Conservation (phyloP, 64 coral and sea anemone species). For the Acropora yongei region DNA sequence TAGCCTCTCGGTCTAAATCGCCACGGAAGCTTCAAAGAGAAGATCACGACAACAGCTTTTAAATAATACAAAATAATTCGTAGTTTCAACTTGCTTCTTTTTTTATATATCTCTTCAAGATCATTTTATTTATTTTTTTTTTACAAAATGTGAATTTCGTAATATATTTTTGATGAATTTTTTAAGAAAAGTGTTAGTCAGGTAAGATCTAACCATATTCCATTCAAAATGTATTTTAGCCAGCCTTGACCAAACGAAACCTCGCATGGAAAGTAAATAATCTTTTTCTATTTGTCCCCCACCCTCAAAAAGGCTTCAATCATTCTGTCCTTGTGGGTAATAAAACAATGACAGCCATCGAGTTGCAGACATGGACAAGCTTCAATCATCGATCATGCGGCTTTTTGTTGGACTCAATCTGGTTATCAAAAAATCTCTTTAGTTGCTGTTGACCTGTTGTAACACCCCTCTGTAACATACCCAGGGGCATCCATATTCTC, state of each 20-base stretch:
- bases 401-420: neutral
- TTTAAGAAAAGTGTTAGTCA: too few species aligned
- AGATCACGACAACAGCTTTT: neutral
- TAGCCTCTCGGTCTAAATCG: conserved; percentile 24
- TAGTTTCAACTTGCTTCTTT: neutral
- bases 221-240: too few species aligned
- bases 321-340: neutral
- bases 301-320: neutral
- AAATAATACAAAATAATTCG: neutral
- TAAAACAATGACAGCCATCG: neutral
- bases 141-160: neutral
- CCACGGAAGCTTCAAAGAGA: neutral
- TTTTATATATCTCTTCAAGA: too few species aligned
- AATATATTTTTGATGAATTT: neutral
- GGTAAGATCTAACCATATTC: too few species aligned
- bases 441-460: neutral
- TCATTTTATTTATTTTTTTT: too few species aligned
- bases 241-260: too few species aligned
- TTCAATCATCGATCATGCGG: neutral
- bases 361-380: neutral
- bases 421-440: neutral
- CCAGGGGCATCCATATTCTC: too few species aligned
- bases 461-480: too few species aligned
- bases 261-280: too few species aligned
- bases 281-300: too few species aligned